Conservation (phyloP, 2,113 vertebrate genomes). For the Naja naja region DNA sequence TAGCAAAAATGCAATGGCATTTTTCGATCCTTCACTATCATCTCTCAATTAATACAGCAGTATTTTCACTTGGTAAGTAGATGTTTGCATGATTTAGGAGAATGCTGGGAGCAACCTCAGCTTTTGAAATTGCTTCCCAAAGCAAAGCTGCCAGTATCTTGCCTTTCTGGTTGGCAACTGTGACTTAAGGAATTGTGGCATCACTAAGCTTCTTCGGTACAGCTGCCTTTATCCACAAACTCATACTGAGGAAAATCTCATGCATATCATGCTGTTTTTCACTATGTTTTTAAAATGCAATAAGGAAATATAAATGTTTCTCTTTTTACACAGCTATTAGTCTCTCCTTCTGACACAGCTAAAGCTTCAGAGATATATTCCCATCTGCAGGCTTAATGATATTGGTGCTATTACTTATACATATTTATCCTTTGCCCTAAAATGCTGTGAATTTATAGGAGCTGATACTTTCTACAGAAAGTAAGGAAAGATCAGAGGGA, state of each 20-base stretch:
- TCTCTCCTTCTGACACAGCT: background rate
- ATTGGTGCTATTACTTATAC: background rate
- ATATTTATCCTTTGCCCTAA: background rate
- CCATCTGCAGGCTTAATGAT: background rate
- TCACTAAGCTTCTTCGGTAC: background rate
- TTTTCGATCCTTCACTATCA: background rate
- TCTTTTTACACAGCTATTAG: background rate
- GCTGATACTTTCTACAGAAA: background rate
- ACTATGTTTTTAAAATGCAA: background rate
- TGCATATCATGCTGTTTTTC: background rate
- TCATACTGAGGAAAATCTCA: background rate
- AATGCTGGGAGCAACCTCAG: background rate
- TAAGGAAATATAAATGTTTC: background rate
- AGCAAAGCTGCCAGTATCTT: no score
- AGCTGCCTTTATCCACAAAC: background rate
- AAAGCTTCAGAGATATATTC: background rate
- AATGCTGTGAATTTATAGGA: background rate
- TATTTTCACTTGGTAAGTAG: background rate
- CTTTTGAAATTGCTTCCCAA: background rate
- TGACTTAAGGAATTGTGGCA: background rate
- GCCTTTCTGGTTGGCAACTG: background rate
- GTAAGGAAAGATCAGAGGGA: background rate
- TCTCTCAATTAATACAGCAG: background rate
- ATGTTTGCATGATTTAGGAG: background rate
- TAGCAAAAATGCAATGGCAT: background rate